phyloP scores from a whole-genome alignment of 2,113 vertebrate genomes.

The Lampris megalopsis region DNA sequence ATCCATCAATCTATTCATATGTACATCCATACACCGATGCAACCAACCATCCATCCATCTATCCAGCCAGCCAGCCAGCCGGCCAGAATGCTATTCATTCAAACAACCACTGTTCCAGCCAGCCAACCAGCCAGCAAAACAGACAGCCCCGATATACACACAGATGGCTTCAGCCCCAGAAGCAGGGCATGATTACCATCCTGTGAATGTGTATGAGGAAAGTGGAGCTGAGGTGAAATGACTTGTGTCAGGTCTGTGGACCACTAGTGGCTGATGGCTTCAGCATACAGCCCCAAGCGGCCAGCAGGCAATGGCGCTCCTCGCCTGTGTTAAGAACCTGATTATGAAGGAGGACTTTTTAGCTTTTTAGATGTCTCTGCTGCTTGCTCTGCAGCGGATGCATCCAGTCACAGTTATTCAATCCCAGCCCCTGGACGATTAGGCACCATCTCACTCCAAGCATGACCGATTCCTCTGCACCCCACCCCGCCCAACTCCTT shows the following conservation, averaged over 20 bases:
- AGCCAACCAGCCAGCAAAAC: neutral
- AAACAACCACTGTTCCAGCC: neutral
- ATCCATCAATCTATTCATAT: neutral
- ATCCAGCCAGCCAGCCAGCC: slow-evolving; percentile 32
- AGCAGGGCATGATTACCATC: slow-evolving; percentile 48
- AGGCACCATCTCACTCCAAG: slow-evolving; percentile 77
- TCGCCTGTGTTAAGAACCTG: slow-evolving; percentile 38
- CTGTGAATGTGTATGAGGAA: slow-evolving; percentile 59
- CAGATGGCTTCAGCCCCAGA: slow-evolving; percentile 25
- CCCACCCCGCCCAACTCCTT: slow-evolving; percentile 22
- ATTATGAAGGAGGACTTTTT: slow-evolving; percentile 68
- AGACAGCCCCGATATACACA: slow-evolving; percentile 5
- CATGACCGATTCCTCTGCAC: slow-evolving; percentile 68
- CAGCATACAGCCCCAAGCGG: slow-evolving; percentile 43
- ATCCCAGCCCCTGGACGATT: slow-evolving; percentile 66
- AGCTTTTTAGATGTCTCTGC: slow-evolving; percentile 63
- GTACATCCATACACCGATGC: neutral
- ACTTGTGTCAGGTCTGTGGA: slow-evolving; percentile 72
- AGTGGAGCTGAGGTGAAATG: slow-evolving; percentile 73
- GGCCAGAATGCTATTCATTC: neutral
- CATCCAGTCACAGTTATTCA: slow-evolving; percentile 71
- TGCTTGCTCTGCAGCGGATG: slow-evolving; percentile 39
- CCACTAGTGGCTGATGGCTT: slow-evolving; percentile 60
- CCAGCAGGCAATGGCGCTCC: neutral
- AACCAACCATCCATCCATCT: slow-evolving; percentile 19